These are phyloP conservation scores for Coracopsis vasa DNA, from an alignment of 2,113 vertebrate genomes.

Conservation along the genomic window DNA sequence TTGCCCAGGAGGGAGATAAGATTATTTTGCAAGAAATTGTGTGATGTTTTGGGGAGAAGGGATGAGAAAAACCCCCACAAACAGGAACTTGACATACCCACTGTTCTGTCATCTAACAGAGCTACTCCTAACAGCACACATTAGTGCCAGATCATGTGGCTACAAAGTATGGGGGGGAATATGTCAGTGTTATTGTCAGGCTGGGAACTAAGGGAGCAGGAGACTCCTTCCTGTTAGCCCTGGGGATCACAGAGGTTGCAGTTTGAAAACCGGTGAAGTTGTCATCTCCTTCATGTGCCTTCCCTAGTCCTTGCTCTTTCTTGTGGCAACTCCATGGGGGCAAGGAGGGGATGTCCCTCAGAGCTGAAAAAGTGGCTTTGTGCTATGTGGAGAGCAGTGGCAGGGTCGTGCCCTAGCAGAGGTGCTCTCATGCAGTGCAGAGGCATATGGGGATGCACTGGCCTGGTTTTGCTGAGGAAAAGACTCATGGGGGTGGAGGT, in stretches of 20 bases:
- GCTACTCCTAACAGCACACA: not conserved
- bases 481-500: not conserved
- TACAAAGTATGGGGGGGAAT: not conserved
- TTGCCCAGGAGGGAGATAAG: not conserved
- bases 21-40: slow-evolving; percentile 17
- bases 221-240: not conserved
- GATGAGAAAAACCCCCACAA: not conserved
- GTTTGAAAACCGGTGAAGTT: not conserved
- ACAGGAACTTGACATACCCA: not conserved
- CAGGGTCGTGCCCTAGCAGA: not conserved
- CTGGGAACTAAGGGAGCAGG: not conserved
- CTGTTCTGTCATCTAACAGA: not conserved
- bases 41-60: not conserved
- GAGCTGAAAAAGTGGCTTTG: not conserved
- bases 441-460: not conserved
- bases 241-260: not conserved
- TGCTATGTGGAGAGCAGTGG: not conserved
- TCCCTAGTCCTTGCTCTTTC: not conserved
- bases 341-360: not conserved
- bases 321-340: not conserved
- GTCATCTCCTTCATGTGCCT: not conserved
- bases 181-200: not conserved
- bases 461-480: not conserved
- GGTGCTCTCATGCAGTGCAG: fast-evolving
- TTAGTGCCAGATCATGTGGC: not conserved